Evolutionary conservation across 2,888 invertebrate species (phyloP), one percentile per base, ranked within the genome.

Genomic region (Scaeva pyrastri): DNA sequence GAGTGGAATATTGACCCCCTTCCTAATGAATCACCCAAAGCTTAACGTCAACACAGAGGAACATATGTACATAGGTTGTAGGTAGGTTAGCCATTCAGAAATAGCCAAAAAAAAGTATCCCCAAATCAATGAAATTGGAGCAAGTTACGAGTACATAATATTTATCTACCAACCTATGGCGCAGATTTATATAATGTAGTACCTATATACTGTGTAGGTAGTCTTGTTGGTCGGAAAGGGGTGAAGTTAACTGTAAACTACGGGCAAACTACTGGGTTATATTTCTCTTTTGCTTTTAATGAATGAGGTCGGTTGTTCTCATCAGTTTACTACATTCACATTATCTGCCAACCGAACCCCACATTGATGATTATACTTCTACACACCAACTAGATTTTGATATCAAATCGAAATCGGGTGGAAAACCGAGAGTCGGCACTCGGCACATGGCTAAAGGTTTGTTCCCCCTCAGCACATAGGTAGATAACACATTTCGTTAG

Each of bases 381-480:
- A 52, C 50, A 1, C 7, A 14, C n/a, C 12, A 43, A 16, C 50
- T 14, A 58, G 12, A 58, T 19, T n/a, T n/a, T 58, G 58, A 58
- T 58, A 58, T 58, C 31, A 36, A 12, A 16, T 7, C n/a, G n/a
- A 43, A 19, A 21, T 5, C 6, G 14, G 14, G 7, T 52, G 23
- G 23, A 7, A 31, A 31, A 8, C 31, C 14, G n/a, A 21, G 14
- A 16, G 6, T 48, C 26, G 23, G n/a, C 12, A 31, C 12, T 74
- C 68, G 71, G 85, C 85, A 85, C 85, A 80, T 80, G 72, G 72
- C 66, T 45, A 75, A 79, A 68, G 85, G 80, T 76, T 72, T 76
- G 55, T 66, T 64, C 12, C 39, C 68, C 39, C 39, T 45, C 26
- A 11, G 60, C 55, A 39, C 19, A 19, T 62, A 55, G 1, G 31